phyloP scores from a whole-genome alignment of 2,797 vertebrate genomes.

The Acrossocheilus wenchowensis region DNA sequence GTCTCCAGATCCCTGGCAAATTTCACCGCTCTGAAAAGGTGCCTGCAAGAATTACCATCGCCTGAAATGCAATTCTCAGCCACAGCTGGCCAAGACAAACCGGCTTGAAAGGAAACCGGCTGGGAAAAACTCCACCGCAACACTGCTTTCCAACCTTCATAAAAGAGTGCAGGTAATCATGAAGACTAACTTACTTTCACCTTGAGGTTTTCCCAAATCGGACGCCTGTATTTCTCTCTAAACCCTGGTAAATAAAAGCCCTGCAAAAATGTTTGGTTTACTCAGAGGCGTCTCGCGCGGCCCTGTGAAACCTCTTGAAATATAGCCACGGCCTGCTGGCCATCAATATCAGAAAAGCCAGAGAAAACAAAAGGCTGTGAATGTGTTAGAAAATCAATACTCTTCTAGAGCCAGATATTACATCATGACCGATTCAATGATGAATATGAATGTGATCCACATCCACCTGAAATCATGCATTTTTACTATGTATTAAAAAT shows the following conservation, averaged over 20 bases:
- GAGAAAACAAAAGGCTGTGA: constrained; percentile 15
- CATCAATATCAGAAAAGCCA: constrained; percentile 21
- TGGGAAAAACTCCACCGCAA: constrained; percentile 5
- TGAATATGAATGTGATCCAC: background rate
- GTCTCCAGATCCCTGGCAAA: constrained; percentile 64
- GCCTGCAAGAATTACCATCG: constrained; percentile 61
- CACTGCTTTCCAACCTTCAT: constrained; percentile 11
- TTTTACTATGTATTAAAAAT: background rate
- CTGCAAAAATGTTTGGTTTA: constrained; percentile 2
- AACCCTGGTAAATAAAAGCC: constrained; percentile 1
- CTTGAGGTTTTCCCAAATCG: constrained; percentile 27
- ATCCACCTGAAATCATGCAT: background rate
- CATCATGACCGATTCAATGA: background rate
- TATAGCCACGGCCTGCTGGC: constrained; percentile 8
- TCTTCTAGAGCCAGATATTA: constrained; percentile 6
- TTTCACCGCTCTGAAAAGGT: constrained; percentile 58
- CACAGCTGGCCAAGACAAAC: background rate
- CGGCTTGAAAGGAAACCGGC: background rate
- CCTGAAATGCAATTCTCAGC: constrained; percentile 11
- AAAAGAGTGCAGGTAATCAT: background rate
- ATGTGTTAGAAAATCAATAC: constrained; percentile 34
- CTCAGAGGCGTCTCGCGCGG: background rate
- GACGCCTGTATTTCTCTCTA: background rate
- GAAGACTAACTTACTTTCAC: constrained; percentile 6
- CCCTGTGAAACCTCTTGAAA: constrained; percentile 24